A percentile compares a stretch with the other conserved stretches of the same genome.
These are phyloP conservation scores for Rhynchonycteris naso DNA, from an alignment of 2,797 vertebrate species.

Conservation along the genomic window DNA sequence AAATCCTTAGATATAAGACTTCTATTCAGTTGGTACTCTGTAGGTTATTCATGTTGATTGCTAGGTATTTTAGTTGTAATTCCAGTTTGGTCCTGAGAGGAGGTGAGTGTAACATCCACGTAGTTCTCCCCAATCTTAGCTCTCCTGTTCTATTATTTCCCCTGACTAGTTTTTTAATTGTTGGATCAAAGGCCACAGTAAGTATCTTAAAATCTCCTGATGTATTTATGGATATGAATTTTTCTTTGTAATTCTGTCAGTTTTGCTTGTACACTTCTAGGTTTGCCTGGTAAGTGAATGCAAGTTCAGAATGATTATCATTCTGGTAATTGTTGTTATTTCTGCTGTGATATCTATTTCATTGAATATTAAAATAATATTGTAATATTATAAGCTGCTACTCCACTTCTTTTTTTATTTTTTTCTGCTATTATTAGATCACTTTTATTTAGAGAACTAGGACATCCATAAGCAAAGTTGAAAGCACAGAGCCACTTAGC, in stretches of 20 bases:
- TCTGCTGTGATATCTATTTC: not conserved
- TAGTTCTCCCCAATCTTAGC: not conserved
- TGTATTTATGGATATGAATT: not conserved
- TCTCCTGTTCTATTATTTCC: not conserved
- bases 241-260: not conserved
- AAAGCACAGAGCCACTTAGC: too few relatives aligned
- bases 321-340: conserved; percentile 3
- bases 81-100: too few relatives aligned
- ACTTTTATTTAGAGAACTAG: too few relatives aligned
- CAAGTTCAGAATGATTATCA: not conserved
- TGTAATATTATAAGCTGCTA: not conserved
- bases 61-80: too few relatives aligned
- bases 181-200: not conserved
- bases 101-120: not conserved
- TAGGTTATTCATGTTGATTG: too few relatives aligned
- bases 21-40: too few relatives aligned
- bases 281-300: not conserved
- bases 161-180: not conserved
- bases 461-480: too few relatives aligned
- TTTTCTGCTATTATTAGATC: too few relatives aligned
- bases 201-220: not conserved
- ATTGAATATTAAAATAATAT: not conserved
- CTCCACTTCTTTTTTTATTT: not conserved
- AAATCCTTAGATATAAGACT: too few relatives aligned
- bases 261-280: not conserved